These are phyloP conservation scores for Chitala chitala DNA, from an alignment of 2,113 vertebrate genomes.

Conservation along the genomic window DNA sequence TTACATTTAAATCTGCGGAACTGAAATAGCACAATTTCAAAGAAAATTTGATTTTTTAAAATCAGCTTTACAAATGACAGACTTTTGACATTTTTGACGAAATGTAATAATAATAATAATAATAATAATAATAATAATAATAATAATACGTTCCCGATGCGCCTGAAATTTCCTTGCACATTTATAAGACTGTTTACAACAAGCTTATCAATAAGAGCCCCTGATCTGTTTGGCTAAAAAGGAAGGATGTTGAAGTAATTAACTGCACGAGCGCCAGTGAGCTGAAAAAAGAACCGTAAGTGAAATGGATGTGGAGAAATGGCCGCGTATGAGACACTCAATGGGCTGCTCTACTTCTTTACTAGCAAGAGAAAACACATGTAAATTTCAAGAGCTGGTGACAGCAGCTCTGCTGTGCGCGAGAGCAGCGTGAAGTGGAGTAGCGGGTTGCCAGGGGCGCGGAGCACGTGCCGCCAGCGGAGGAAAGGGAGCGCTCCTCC, in stretches of 20 bases:
- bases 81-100: slow-evolving; percentile 9
- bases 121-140: too few species aligned
- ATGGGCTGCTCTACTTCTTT: slow-evolving; percentile 1
- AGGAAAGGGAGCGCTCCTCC: neutral
- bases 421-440: neutral
- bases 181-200: neutral
- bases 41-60: slow-evolving; percentile 4
- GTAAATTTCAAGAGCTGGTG: slow-evolving; percentile 3
- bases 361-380: neutral
- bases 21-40: neutral
- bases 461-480: neutral
- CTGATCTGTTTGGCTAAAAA: neutral
- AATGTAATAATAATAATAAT: too few species aligned
- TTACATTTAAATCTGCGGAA: neutral
- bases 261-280: neutral
- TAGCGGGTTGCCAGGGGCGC: neutral
- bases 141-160: neutral
- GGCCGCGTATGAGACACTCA: neutral
- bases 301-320: neutral
- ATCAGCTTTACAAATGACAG: neutral
- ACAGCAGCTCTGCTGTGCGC: neutral
- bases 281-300: too few species aligned
- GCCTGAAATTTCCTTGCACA: neutral
- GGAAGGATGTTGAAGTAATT: neutral
- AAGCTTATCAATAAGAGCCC: neutral